Base-by-base conservation (phyloP, 2,888 invertebrate genomes). In the Eupithecia abbreviata region DNA sequence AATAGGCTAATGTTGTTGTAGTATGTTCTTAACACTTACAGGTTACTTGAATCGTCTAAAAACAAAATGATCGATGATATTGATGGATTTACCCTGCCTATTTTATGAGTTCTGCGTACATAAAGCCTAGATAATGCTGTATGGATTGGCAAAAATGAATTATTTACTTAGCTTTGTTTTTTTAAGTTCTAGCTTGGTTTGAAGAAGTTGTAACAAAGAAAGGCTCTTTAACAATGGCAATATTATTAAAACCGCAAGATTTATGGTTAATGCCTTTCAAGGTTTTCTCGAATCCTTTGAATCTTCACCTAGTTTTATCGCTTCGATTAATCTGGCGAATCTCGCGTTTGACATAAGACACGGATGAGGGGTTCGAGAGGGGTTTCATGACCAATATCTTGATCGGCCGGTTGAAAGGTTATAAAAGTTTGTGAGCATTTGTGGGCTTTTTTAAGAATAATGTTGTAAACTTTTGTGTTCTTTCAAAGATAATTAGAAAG, bases 311-410 rank as follows among this genome's bases (percentile, higher is more conserved):
- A 45, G 69, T 47, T 45, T 69, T 69, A 69, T 69, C 69, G 69
- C 15, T 42, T 2, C 42, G 30, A 73, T 71, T 66, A 70, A 66
- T 69, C 70, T 66, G n/a, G 66, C n/a, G 65, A 67, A 49, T 70
- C 58, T 75, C 47, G 43, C 72, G 74, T 69, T 73, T 75, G 72
- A 73, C 65, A 67, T 55, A 42, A 41, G 58, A 15, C 66, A 49
- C 71, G 65, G 49, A 70, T 67, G 47, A 78, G 75, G 74, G 65
- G 68, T 15, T 72, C 69, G 6, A 55, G 45, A 30, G n/a, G 73
- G 76, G 70, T 74, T 75, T 76, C 73, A 78, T 81, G 18, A 18
- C 81, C 81, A 69, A 69, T 84, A 87, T 87, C 87, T 85, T 82
- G 82, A 86, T 85, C 82, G 78, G n/a, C 4, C 13, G 6, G 69